phyloP scores from a whole-genome alignment of 1,140 invertebrate species.

The Araneus ventricosus region DNA sequence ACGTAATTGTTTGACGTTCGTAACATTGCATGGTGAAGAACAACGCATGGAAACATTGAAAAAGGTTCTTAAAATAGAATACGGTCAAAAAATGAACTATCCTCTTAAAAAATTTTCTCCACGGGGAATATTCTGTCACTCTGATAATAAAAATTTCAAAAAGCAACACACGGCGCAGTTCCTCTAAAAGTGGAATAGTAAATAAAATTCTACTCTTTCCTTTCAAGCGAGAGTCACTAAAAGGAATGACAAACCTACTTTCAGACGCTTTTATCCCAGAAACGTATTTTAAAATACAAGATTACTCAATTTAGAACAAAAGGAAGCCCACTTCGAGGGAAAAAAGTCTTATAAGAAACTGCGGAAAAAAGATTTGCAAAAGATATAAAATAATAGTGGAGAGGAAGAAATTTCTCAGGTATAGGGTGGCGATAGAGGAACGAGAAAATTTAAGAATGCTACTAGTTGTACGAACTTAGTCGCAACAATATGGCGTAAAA shows the following conservation, averaged over 20 bases:
- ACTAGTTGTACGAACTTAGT: no score
- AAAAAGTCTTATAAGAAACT: neutral
- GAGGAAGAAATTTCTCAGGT: neutral
- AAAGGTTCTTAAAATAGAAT: no score
- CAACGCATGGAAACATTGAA: no score
- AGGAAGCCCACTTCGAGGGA: neutral
- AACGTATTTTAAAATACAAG: neutral
- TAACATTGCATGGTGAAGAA: no score
- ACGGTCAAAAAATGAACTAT: no score
- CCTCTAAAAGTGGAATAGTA: neutral
- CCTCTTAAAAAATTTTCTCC: no score
- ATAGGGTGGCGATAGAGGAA: neutral
- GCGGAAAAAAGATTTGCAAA: neutral
- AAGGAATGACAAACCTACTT: constrained; percentile 12
- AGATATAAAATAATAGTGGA: neutral
- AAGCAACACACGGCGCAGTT: neutral
- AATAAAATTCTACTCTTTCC: neutral
- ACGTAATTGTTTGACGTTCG: no score
- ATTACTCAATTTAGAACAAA: constrained; percentile 27
- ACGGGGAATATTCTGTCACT: no score
- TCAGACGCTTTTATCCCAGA: neutral
- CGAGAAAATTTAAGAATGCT: no score
- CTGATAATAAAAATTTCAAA: neutral
- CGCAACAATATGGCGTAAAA: no score
- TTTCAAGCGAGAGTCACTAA: neutral